Evolutionary conservation across 2,113 vertebrate genomes (phyloP), one percentile per base, ranked within the genome.

Genomic region (Archocentrus centrarchus): DNA sequence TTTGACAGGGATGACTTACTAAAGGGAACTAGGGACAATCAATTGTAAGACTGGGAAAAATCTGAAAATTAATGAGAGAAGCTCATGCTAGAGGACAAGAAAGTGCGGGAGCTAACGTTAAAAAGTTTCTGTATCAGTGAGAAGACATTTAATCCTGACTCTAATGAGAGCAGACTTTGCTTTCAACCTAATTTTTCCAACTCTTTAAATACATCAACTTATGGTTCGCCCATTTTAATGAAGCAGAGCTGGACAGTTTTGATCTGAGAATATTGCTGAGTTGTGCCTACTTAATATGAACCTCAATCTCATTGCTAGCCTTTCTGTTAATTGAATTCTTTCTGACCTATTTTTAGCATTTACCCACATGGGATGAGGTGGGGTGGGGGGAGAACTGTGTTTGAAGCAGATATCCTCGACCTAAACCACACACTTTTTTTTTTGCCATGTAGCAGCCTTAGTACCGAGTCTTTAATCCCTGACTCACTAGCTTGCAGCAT

Each of bases 401-500:
- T 79, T 57, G 39, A 85, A 75, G 80, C 79, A 68, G 58, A 82
- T 63, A 79, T 22, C 59, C 66, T 77, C 22, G 2, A 9, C 61
- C 35, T 53, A 73, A 73, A 53, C 27, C 47, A 0, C 24, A 53
- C 15, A 2, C 24, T 77, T 62, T 18, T 73, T 77, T 75, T 6
- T 18, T 47, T 41, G 24, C 63, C 77, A 53, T n/a, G 18, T 62
- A 63, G 77, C 83, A 76, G 77, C 77, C 41, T 77, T 44, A 83
- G 82, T 78, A 55, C 63, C 27, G 7, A 53, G 35, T 10, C 68
- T n/a, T 5, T 82, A 87, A 91, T 79, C 82, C 90, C 88, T 75
- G 88, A 88, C 73, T 91, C 73, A 68, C 90, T 27, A 75, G 76
- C 86, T 83, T 15, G 68, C 76, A 64, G 86, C 66, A 24, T 22